A percentile compares a stretch with the other conserved stretches of the same genome.
phyloP scores from a whole-genome alignment of 2,888 invertebrate species.

The Eupithecia inturbata region DNA sequence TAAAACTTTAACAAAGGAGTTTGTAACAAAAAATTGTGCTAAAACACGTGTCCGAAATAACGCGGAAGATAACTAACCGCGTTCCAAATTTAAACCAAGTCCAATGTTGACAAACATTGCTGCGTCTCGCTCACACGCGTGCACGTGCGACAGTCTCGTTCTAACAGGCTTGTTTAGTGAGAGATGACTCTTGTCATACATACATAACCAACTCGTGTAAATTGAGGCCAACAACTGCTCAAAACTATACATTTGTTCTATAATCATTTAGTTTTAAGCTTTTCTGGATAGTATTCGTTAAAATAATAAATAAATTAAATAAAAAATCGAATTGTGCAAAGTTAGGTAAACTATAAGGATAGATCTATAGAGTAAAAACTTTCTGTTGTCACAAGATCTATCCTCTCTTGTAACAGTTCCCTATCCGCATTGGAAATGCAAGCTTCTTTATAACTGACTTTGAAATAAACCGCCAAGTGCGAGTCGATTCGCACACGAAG shows the following conservation, averaged over 20 bases:
- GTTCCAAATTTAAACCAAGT: constrained; percentile 65
- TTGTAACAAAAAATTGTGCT: constrained; percentile 4
- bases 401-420: too few species aligned
- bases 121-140: constrained; percentile 50
- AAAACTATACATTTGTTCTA: background rate
- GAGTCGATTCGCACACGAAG: too few species aligned
- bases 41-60: constrained; percentile 30
- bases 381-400: too few species aligned
- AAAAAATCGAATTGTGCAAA: too few species aligned
- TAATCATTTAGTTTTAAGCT: too few species aligned
- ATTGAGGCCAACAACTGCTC: background rate
- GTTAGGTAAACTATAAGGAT: too few species aligned
- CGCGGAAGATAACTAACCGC: constrained; percentile 44
- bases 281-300: too few species aligned
- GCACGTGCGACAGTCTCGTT: constrained; percentile 43
- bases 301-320: too few species aligned
- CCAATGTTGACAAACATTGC: constrained; percentile 72
- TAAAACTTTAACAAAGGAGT: background rate
- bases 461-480: too few species aligned
- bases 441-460: too few species aligned
- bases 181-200: background rate
- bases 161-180: constrained; percentile 21
- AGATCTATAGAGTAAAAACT: too few species aligned
- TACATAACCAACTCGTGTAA: background rate
- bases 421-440: too few species aligned